Conservation (phyloP, 2,113 vertebrate species). For the Isurus oxyrinchus region DNA sequence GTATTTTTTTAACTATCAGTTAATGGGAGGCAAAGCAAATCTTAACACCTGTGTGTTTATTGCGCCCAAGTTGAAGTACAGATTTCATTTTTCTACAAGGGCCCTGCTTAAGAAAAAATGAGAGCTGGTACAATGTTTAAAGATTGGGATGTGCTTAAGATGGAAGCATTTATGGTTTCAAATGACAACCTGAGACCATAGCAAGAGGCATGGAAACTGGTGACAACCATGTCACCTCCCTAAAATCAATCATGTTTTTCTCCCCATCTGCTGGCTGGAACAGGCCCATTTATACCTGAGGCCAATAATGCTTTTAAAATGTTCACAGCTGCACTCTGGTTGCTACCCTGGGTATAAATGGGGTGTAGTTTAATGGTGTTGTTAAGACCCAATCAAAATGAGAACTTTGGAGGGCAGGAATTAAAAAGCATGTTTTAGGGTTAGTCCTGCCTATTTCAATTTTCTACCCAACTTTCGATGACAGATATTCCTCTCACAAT, state of each 20-base stretch:
- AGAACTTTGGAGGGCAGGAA: not conserved
- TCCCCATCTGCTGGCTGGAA: slow-evolving; percentile 30
- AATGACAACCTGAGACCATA: not conserved
- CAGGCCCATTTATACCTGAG: not conserved
- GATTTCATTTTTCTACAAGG: not conserved
- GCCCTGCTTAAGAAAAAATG: not conserved
- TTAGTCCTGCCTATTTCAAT: not conserved
- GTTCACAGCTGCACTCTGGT: slow-evolving; percentile 18
- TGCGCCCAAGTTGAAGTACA: not conserved
- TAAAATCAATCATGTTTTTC: not conserved
- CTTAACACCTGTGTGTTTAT: not conserved
- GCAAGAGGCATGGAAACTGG: too few relatives aligned
- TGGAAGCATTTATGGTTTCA: not conserved
- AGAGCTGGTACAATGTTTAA: not conserved
- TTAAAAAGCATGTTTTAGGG: not conserved
- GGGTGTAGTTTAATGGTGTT: not conserved
- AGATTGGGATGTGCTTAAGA: not conserved
- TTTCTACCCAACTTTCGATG: not conserved
- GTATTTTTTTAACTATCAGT: not conserved
- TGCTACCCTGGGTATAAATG: not conserved
- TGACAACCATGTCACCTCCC: not conserved
- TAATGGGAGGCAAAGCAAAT: not conserved
- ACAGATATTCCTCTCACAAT: not conserved
- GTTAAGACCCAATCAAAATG: not conserved
- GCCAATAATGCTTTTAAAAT: slow-evolving; percentile 29